A percentile compares a stretch with the other conserved stretches of the same genome.
Evolutionary conservation across 1,140 invertebrate species (phyloP).

Genomic region (Ceratoteleas bidentatus): DNA sequence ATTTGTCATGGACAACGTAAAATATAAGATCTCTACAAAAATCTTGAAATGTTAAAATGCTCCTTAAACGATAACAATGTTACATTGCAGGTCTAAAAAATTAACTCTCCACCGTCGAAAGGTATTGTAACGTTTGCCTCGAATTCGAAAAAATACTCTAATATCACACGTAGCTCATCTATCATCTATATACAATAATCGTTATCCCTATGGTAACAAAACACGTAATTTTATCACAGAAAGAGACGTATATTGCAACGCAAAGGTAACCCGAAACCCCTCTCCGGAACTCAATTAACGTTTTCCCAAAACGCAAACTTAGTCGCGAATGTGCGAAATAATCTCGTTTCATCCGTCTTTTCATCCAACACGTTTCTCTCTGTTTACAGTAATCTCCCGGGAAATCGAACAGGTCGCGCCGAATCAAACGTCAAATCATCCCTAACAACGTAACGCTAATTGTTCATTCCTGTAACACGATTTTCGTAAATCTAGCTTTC

Average conservation of each 20-base stretch:
- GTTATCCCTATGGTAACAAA: constrained; percentile 6
- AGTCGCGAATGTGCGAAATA: too few species aligned
- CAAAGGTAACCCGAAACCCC: background rate
- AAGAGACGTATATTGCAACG: constrained; percentile 15
- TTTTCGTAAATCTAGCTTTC: constrained; percentile 1
- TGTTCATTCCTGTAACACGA: background rate
- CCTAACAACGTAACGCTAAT: background rate
- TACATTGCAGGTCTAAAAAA: constrained; percentile 4
- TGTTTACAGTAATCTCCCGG: constrained; percentile 2
- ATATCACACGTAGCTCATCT: constrained; percentile 29
- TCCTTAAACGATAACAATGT: constrained; percentile 5
- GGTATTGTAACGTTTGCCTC: constrained; percentile 10
- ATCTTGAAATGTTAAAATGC: background rate
- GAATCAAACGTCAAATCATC: too few species aligned
- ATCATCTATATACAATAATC: constrained; percentile 22
- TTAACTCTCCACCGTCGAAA: constrained; percentile 1
- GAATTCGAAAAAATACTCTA: constrained; percentile 18
- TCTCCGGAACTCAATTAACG: too few species aligned
- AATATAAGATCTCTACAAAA: constrained; percentile 15
- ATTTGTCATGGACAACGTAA: constrained; percentile 1
- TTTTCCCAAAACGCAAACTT: too few species aligned
- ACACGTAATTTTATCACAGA: constrained; percentile 12
- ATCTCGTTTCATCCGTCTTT: background rate
- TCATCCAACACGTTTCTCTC: background rate
- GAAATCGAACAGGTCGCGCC: too few species aligned